These are phyloP conservation scores for Stenchaetothrips biformis DNA, from an alignment of 2,888 invertebrate species.

Conservation along the genomic window DNA sequence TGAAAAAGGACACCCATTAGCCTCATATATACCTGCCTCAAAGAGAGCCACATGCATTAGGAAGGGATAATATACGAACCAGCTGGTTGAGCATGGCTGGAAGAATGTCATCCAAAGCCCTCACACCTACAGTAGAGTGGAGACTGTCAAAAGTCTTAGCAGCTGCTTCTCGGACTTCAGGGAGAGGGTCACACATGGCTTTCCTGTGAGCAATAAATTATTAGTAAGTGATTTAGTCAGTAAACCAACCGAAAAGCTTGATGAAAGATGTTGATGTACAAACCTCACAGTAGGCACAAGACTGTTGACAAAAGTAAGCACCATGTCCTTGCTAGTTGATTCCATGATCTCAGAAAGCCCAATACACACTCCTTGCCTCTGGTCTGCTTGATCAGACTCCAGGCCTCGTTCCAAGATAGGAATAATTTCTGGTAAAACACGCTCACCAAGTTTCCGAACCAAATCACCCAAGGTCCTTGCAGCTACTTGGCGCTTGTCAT, in stretches of 20 bases:
- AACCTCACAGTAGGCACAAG: conserved; percentile 84
- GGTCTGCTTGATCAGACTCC: conserved; percentile 85
- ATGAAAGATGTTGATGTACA: not conserved
- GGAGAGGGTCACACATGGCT: conserved; percentile 88
- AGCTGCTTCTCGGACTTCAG: conserved; percentile 89
- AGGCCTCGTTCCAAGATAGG: conserved; percentile 93
- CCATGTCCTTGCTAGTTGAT: conserved; percentile 92
- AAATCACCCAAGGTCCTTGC: conserved; percentile 94
- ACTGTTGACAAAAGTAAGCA: conserved; percentile 81
- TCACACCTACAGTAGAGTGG: conserved; percentile 86
- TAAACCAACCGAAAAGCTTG: not conserved
- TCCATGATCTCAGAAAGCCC: conserved; percentile 97
- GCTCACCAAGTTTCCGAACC: conserved; percentile 93
- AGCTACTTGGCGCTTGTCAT: conserved; percentile 94
- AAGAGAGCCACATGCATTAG: not conserved
- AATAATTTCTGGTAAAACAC: conserved; percentile 95
- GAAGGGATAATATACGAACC: conserved; percentile 44
- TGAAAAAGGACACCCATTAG: conserved; percentile 41
- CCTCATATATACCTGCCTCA: not conserved
- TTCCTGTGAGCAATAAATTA: conserved; percentile 50
- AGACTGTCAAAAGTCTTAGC: conserved; percentile 95
- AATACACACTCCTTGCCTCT: conserved; percentile 97
- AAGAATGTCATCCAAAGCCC: conserved; percentile 94
- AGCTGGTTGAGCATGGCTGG: conserved; percentile 81
- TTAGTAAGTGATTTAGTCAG: not conserved